Percentiles rank a stretch among this genome's conserved stretches.
Conservation (phyloP, 1,140 invertebrate species). For the Yoshiicerus persimilis region DNA sequence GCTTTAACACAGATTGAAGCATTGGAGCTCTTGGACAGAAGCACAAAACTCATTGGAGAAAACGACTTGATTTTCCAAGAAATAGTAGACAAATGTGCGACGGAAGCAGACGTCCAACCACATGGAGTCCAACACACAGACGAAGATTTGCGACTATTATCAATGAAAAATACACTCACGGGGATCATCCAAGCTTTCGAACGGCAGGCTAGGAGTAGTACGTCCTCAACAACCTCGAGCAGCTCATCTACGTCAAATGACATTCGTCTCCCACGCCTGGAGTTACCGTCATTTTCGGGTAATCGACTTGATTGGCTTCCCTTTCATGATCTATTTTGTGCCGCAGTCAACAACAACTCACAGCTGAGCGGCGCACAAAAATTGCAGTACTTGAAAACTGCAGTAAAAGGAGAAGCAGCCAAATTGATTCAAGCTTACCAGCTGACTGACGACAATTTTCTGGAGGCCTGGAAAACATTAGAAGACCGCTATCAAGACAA, state of each 20-base stretch:
- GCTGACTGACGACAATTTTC: slow-evolving; percentile 50
- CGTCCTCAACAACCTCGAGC: no score
- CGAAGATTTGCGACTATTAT: background rate
- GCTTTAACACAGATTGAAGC: background rate
- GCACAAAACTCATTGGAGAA: background rate
- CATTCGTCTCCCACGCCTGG: background rate
- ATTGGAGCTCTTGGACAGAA: background rate
- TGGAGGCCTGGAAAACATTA: slow-evolving; percentile 49
- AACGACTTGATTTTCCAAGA: background rate
- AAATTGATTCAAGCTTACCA: slow-evolving; percentile 37
- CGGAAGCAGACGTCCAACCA: background rate
- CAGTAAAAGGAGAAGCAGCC: slow-evolving; percentile 10
- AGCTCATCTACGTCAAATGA: background rate
- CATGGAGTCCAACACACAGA: background rate
- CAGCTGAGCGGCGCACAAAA: background rate
- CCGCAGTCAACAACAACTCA: background rate
- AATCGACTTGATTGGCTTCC: slow-evolving; percentile 17
- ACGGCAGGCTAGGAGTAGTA: no score
- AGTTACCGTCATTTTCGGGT: slow-evolving; percentile 27
- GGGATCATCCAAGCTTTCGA: background rate
- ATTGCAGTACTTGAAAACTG: background rate
- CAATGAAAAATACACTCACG: background rate
- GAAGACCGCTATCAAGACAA: slow-evolving; percentile 51
- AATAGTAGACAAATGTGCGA: background rate
- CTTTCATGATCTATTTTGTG: slow-evolving; percentile 30